A percentile compares a stretch with the other conserved stretches of the same genome.
Conservation (phyloP, 37 sponge, comb jelly and placozoan species). For the Crambe crambe region DNA sequence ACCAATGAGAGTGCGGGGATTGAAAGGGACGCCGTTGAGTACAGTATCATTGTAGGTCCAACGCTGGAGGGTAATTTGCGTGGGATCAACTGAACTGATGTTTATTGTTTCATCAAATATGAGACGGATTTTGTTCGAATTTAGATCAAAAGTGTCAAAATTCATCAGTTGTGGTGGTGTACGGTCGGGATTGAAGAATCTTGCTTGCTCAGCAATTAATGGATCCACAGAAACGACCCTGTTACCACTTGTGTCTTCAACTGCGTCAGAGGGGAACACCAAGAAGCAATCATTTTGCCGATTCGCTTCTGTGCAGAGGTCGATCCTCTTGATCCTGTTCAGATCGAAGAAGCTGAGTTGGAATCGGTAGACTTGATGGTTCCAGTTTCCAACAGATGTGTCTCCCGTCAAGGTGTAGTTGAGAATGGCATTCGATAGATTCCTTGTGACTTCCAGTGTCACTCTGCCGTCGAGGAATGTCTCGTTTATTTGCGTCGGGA, state of each 20-base stretch:
- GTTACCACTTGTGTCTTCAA: conserved; percentile 78
- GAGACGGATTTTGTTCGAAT: conserved; percentile 45
- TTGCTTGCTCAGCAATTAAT: conserved; percentile 41
- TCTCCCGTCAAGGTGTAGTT: conserved; percentile 77
- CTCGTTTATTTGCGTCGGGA: conserved; percentile 10
- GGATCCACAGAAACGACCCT: conserved; percentile 25
- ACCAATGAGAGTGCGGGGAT: conserved; percentile 63
- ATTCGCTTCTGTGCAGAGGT: conserved; percentile 70
- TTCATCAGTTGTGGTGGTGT: conserved; percentile 55
- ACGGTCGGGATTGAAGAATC: conserved; percentile 64
- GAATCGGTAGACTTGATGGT: conserved; percentile 57
- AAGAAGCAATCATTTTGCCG: conserved; percentile 73
- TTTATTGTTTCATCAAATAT: conserved; percentile 85
- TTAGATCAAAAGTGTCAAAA: conserved; percentile 72
- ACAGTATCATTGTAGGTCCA: conserved; percentile 70
- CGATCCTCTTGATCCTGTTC: conserved; percentile 77
- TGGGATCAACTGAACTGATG: conserved; percentile 86
- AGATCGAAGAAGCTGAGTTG: conserved; percentile 56
- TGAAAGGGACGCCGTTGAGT: conserved; percentile 21
- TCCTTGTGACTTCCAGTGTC: conserved; percentile 2
- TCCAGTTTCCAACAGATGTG: conserved; percentile 20
- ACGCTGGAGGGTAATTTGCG: conserved; percentile 72
- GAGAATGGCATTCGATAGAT: conserved; percentile 33
- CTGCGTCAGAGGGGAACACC: conserved; percentile 35
- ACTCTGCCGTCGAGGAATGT: neutral